Evolutionary conservation across 2,113 vertebrate genomes (phyloP).

Genomic region (Parus major): DNA sequence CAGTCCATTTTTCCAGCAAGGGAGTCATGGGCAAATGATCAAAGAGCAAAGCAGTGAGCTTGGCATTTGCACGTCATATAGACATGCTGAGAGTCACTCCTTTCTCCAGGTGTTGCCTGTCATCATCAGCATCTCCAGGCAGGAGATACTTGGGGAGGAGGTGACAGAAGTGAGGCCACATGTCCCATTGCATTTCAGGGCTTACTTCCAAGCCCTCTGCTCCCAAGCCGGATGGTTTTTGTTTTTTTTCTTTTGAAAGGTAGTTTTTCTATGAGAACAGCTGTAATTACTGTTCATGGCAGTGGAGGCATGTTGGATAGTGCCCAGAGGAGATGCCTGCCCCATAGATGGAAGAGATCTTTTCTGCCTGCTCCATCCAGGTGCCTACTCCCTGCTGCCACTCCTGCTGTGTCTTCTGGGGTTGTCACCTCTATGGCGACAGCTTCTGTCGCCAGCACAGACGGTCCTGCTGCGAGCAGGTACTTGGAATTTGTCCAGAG

Average conservation of each 20-base stretch:
- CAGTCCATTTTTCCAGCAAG: not conserved
- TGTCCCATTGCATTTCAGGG: not conserved
- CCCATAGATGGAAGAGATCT: not conserved
- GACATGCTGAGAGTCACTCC: not conserved
- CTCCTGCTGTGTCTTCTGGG: not conserved
- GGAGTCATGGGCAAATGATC: not conserved
- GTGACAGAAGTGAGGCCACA: not conserved
- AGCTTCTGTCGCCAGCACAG: not conserved
- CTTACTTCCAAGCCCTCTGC: not conserved
- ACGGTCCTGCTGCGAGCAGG: not conserved
- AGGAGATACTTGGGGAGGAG: not conserved
- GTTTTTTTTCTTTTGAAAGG: not conserved
- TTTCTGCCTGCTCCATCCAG: not conserved
- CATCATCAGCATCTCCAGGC: not conserved
- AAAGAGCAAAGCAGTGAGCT: not conserved
- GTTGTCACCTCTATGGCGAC: not conserved
- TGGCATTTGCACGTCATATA: fast-evolving
- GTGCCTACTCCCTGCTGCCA: not conserved
- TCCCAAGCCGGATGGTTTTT: not conserved
- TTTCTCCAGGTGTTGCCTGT: not conserved
- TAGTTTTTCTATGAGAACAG: not conserved
- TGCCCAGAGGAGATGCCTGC: not conserved
- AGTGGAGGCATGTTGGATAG: not conserved
- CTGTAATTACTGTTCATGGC: not conserved
- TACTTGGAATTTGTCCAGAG: not conserved